These are phyloP conservation scores for Hydropsyche betteni DNA, from an alignment of 2,888 invertebrate genomes.

Conservation along the genomic window DNA sequence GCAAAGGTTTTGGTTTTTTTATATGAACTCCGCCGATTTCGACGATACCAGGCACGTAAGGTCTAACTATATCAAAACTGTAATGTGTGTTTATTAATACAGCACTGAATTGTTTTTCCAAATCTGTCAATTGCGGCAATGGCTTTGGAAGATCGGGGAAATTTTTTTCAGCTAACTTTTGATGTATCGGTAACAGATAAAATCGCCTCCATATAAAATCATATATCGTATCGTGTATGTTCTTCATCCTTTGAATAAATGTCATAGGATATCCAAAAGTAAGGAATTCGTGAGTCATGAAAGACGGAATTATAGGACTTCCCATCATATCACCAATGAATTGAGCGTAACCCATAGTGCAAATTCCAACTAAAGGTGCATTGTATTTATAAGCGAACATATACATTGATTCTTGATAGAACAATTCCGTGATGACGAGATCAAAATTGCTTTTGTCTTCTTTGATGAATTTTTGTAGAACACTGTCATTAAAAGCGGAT, in stretches of 20 bases:
- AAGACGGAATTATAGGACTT: conserved; percentile 54
- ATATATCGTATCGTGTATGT: conserved; percentile 61
- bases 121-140: conserved; percentile 59
- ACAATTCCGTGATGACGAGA: conserved; percentile 53
- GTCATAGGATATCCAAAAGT: conserved; percentile 61
- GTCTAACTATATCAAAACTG: conserved; percentile 61
- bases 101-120: conserved; percentile 61
- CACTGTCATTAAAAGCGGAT: conserved; percentile 36
- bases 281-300: conserved; percentile 60
- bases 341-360: conserved; percentile 43
- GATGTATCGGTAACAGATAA: conserved; percentile 60
- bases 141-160: conserved; percentile 58
- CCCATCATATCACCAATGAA: conserved; percentile 43
- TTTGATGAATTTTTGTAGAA: conserved; percentile 43
- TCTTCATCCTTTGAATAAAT: conserved; percentile 65
- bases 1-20: conserved; percentile 55
- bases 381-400: conserved; percentile 54
- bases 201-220: conserved; percentile 61
- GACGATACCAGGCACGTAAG: conserved; percentile 66
- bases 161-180: conserved; percentile 58
- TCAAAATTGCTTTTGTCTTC: conserved; percentile 52
- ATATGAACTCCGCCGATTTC: conserved; percentile 69
- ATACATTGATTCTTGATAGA: conserved; percentile 53
- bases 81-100: conserved; percentile 65
- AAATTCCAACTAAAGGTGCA: conserved; percentile 44